Conservation (phyloP, 2,113 vertebrate genomes). For the Noctilio leporinus region DNA sequence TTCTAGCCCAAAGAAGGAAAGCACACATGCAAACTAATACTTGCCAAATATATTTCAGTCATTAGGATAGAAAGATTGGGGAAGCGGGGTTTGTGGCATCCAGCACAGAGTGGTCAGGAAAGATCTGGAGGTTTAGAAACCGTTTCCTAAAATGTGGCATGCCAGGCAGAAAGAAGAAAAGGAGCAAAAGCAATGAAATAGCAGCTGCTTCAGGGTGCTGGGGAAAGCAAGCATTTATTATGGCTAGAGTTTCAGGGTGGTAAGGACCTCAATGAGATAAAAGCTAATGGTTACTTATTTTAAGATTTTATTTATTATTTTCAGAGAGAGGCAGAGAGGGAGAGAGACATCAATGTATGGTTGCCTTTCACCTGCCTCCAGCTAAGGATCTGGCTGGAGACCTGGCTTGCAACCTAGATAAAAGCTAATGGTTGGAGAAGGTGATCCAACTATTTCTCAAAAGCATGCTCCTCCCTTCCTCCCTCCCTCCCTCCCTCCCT, state of each 20-base stretch:
- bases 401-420: too few species aligned
- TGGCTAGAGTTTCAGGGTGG: not conserved
- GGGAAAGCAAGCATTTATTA: not conserved
- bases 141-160: not conserved
- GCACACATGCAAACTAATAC: not conserved
- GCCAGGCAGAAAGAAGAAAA: not conserved
- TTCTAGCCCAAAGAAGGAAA: not conserved
- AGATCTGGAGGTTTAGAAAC: not conserved
- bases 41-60: not conserved
- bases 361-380: too few species aligned
- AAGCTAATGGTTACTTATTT: too few species aligned
- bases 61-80: not conserved
- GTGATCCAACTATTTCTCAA: not conserved
- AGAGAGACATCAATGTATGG: too few species aligned
- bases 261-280: not conserved
- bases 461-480: not conserved
- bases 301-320: too few species aligned
- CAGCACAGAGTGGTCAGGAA: not conserved
- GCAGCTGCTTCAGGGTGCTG: not conserved
- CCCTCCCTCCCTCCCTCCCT: rapidly evolving
- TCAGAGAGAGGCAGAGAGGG: too few species aligned
- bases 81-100: not conserved
- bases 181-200: not conserved
- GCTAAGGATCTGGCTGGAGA: too few species aligned
- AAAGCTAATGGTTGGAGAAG: not conserved